A percentile compares a stretch with the other conserved stretches of the same genome.
Conservation (phyloP, 2,113 vertebrate species). For the Hippocampus abdominalis region DNA sequence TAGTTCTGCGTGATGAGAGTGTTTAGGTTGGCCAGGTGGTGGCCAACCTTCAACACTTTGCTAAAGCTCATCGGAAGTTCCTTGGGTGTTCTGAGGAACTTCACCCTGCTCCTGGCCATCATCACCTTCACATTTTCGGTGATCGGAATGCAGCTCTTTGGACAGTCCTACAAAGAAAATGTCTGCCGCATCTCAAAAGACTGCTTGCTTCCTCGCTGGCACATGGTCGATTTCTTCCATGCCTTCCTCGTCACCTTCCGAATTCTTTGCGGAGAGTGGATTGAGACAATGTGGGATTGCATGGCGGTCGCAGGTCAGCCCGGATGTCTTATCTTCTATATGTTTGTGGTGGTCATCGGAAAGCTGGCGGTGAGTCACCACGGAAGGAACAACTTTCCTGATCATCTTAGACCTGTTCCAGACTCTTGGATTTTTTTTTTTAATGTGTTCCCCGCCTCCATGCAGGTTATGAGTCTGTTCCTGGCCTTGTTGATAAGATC, state of each 20-base stretch:
- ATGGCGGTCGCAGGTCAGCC: slow-evolving; percentile 91
- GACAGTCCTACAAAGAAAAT: slow-evolving; percentile 87
- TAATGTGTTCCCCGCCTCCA: background rate
- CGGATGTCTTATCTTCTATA: slow-evolving; percentile 89
- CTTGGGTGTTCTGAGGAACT: slow-evolving; percentile 88
- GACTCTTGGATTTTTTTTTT: background rate
- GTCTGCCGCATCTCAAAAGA: slow-evolving; percentile 85
- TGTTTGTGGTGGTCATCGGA: slow-evolving; percentile 95
- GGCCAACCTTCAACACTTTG: slow-evolving; percentile 94
- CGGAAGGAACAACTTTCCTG: background rate
- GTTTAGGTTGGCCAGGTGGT: slow-evolving; percentile 94
- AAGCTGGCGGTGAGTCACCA: slow-evolving; percentile 87
- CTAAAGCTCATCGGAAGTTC: slow-evolving; percentile 97
- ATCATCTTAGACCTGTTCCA: no score
- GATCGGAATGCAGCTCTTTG: slow-evolving; percentile 96
- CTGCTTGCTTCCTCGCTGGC: slow-evolving; percentile 90
- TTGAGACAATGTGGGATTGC: slow-evolving; percentile 99
- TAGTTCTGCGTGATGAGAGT: slow-evolving; percentile 80
- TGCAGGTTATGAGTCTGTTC: slow-evolving; percentile 92
- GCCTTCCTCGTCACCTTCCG: slow-evolving; percentile 95
- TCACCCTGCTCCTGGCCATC: slow-evolving; percentile 90
- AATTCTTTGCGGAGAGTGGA: slow-evolving; percentile 94
- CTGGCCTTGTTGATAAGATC: slow-evolving; percentile 92
- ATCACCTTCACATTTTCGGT: slow-evolving; percentile 96
- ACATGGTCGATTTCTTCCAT: slow-evolving; percentile 96